A percentile compares a stretch with the other conserved stretches of the same genome.
Evolutionary conservation across 2,113 vertebrate genomes (phyloP).

Genomic region (Lampris incognitus): DNA sequence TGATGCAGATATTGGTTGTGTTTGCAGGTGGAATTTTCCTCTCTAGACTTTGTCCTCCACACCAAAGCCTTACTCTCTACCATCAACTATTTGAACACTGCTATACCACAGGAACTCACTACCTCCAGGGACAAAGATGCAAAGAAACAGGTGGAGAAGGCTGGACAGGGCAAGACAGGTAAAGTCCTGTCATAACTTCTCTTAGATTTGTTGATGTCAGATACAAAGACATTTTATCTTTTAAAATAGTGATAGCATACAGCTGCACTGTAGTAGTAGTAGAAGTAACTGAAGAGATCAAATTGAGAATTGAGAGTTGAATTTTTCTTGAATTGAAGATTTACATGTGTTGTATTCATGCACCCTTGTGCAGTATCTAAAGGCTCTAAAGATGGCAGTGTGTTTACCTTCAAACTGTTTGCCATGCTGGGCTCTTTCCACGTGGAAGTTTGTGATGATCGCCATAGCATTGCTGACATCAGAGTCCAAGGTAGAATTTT

Average conservation of each 20-base stretch:
- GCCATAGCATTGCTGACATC: slow-evolving; percentile 91
- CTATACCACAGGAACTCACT: slow-evolving; percentile 73
- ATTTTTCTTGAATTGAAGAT: too few relatives aligned
- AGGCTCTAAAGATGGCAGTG: slow-evolving; percentile 80
- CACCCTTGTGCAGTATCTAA: slow-evolving; percentile 63
- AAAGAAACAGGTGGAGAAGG: slow-evolving; percentile 68
- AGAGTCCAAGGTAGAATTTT: slow-evolving; percentile 87
- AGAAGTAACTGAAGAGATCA: too few relatives aligned
- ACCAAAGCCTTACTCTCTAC: slow-evolving; percentile 91
- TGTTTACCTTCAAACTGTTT: slow-evolving; percentile 90
- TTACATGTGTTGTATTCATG: too few relatives aligned
- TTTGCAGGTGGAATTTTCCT: slow-evolving; percentile 92
- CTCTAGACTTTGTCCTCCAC: slow-evolving; percentile 90
- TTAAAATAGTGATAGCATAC: too few relatives aligned
- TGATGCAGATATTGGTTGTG: neutral
- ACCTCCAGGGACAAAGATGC: slow-evolving; percentile 44
- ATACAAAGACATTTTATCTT: too few relatives aligned
- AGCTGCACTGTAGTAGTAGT: too few relatives aligned
- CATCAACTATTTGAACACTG: slow-evolving; percentile 85
- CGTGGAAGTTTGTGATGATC: slow-evolving; percentile 88
- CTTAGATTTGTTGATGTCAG: too few relatives aligned
- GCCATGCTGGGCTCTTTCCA: slow-evolving; percentile 90
- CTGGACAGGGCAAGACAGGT: slow-evolving; percentile 80
- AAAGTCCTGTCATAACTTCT: slow-evolving; percentile 5
- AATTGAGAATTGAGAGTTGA: too few relatives aligned